Conservation (phyloP, 1,140 invertebrate genomes). For the Wiebesia pumilae region DNA sequence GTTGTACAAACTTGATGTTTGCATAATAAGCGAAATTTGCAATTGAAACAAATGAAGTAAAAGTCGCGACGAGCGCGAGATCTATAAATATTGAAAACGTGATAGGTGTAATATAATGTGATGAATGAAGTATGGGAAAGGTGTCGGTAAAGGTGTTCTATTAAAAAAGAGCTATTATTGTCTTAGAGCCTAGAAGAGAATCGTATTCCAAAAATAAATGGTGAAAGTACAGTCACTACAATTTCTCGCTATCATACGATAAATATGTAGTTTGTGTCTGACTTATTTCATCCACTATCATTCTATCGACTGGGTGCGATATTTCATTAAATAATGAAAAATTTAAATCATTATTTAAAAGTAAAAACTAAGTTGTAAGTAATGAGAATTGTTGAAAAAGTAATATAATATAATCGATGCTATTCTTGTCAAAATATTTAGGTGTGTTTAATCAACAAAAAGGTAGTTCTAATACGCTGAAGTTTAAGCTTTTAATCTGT, state of each 20-base stretch:
- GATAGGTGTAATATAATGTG: constrained; percentile 51
- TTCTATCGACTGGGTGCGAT: background rate
- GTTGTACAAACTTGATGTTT: constrained; percentile 23
- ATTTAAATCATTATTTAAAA: too few species aligned
- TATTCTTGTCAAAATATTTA: too few species aligned
- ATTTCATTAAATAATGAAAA: too few species aligned
- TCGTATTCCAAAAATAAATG: constrained; percentile 68
- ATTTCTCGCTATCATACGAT: constrained; percentile 61
- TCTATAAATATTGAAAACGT: constrained; percentile 15
- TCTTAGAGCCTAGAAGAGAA: constrained; percentile 66
- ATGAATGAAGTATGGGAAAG: constrained; percentile 52
- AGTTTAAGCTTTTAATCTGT: too few species aligned
- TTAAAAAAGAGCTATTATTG: constrained; percentile 63
- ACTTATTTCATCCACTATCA: constrained; percentile 38
- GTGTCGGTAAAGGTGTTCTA: constrained; percentile 66
- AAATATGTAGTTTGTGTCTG: constrained; percentile 38
- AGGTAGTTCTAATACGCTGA: too few species aligned
- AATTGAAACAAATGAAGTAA: constrained; percentile 23
- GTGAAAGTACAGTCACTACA: constrained; percentile 63
- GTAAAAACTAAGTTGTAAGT: too few species aligned
- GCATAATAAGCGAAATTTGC: constrained; percentile 18
- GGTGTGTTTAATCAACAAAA: too few species aligned
- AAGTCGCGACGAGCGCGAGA: constrained; percentile 38
- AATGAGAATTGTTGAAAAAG: too few species aligned
- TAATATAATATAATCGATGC: too few species aligned